Evolutionary conservation across 2,888 invertebrate species (phyloP).

Genomic region (Colletes collaris): DNA sequence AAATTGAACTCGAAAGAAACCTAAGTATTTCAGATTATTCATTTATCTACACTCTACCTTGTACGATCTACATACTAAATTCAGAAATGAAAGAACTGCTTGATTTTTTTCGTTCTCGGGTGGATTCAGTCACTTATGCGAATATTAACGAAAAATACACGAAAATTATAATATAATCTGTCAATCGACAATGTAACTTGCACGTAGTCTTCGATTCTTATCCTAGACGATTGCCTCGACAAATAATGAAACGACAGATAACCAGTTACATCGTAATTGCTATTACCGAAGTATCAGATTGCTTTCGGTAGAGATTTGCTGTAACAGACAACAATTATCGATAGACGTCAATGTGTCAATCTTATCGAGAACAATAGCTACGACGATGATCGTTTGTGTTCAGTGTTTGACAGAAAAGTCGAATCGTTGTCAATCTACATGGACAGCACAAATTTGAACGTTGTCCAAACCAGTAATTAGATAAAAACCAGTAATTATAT

Average conservation of each 20-base stretch:
- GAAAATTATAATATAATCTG: no score
- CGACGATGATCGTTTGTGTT: conserved; percentile 14
- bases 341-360: conserved; percentile 56
- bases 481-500: background rate
- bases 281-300: conserved; percentile 40
- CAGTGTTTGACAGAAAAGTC: conserved; percentile 48
- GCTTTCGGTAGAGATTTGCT: conserved; percentile 22
- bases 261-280: conserved; percentile 28
- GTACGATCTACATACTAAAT: no score
- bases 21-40: no score
- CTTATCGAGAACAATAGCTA: conserved; percentile 39
- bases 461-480: background rate
- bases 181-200: no score
- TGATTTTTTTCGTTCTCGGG: no score
- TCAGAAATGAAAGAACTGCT: no score
- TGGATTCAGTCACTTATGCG: no score
- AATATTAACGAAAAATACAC: no score
- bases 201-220: no score
- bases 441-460: background rate
- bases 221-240: no score
- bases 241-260: conserved; percentile 22
- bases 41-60: no score
- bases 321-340: conserved; percentile 52
- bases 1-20: no score
- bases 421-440: conserved; percentile 24